Base-by-base conservation (phyloP, 2,113 vertebrate species). In the Falcunculus frontatus region DNA sequence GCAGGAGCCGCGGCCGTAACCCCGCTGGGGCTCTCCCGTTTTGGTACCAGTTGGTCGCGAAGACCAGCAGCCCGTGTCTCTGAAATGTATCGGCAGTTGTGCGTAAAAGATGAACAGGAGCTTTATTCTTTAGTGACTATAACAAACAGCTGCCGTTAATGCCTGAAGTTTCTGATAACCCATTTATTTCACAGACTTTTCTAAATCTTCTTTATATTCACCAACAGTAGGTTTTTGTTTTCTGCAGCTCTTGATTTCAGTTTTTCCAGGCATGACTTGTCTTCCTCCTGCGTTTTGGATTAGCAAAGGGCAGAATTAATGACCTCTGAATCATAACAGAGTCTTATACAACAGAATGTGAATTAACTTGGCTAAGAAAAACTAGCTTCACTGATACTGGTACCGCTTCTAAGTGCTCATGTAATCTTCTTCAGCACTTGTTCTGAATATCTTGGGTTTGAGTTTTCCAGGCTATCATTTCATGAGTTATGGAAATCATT, bases 11-110 rank as follows among this genome's bases (percentile, higher is more conserved):
- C 49, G 9, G 35, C 7, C 32, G 33, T 19, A 3, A 5, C 29
- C 4, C 33, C 10, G 9, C 20, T 0, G 11, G 5, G 32, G 1
- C 44, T 17, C 25, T 5, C 57, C 46, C 13, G 7, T 8, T 11
- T 11, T 18, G 63, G 26, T 47, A 16, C 15, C 16, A 1, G 14
- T 4, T 30, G 14, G 30, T 55, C 6, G 4, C 41, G 19, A n/a
- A 60, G 41, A 65, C 7, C 62, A 10, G 60, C 46, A 44, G 57
- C 9, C 0, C 8, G 12, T 6, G 37, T 14, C n/a, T 50, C 33
- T 62, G 57, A 37, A 60, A 29, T 17, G 55, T 15, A 4, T 3
- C 10, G 46, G n/a, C 11, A 37, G 4, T 37, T 77, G 55, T 33
- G 20, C 7, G 1, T 33, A 16, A 39, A 69, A 47, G 39, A 53